Base-by-base conservation (phyloP, 2,113 vertebrate genomes). In the Chascanopsetta lugubris region DNA sequence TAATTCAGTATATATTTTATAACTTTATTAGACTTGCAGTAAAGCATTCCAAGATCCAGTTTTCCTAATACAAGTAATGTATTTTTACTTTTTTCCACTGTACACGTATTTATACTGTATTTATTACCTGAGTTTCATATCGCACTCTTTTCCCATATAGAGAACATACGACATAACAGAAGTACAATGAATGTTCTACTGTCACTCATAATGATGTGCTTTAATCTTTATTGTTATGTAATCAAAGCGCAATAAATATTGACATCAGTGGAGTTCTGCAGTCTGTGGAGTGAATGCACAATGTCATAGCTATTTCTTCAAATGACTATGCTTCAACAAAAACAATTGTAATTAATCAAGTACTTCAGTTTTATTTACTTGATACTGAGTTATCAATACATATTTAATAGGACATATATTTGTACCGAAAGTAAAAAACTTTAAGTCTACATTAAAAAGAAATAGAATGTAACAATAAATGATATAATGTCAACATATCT, bases 161-260 rank as follows among this genome's bases (percentile, higher is more conserved):
- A 46, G 36, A 21, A 49, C 72, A 54, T 36, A 74, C 0, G 8
- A 67, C 61, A 78, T 51, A 26, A 30, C 13, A 36, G 51, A 26
- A 82, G 61, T 75, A 77, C 61, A 76, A 66, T 83, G 78, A 89
- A 91, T 88, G 79, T 88, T 77, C 60, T 65, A 17, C 48, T 48
- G 59, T 85, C 69, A 84, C 65, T 68, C 70, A 72, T 75, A 84
- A 82, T 70, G 56, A 72, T 86, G 84, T 87, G 69, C 80, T 77
- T 80, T 71, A 77, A 42, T 42, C 38, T 5, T 85, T 88, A 81
- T 46, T 85, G 84, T 87, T 84, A 86, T 88, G 78, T 88, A 72
- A 85, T 76, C 59, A 85, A 76, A 85, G 68, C 51, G 38, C 79
- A 92, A 91, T 92, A 92, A 92, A 91, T 77, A 84, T 72, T 78